Base-by-base conservation (phyloP, 2,797 vertebrate genomes). In the Zalophus californianus region DNA sequence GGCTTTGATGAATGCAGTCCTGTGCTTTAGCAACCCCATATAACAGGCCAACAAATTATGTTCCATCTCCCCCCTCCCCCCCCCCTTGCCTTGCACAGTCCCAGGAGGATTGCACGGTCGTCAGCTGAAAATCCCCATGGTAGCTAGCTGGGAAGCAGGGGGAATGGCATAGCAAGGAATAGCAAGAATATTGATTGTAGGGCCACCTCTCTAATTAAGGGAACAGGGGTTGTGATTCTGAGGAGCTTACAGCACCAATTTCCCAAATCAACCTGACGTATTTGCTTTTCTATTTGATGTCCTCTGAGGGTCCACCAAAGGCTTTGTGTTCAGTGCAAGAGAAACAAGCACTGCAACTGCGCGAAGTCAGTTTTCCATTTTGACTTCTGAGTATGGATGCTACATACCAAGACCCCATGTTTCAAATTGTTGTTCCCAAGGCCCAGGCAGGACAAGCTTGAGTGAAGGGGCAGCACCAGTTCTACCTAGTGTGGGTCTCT, bases 171-270 rank as follows among this genome's bases (percentile, higher is more conserved):
- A 88, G 88, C 25, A 91, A 97, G 90, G 90, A 87, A 89, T 13
- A 95, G 97, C 87, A 83, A 75, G 89, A 78, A 68, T 97, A 98
- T 97, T 96, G 96, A 97, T 96, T 95, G 96, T 95, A 97, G 68
- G 88, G 62, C 90, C 86, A 97, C 96, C 96, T 97, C 92, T 96
- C 94, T 98, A 97, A 97, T 98, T 97, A 98, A 97, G 94, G 92
- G 64, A 97, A 93, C 95, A 72, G 50, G 72, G 80, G 75, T 91
- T 96, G 91, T 96, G 97, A 95, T 93, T 97, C 93, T 77, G 91
- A 93, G 84, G 64, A 60, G 90, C 94, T 94, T 87, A 95, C 32
- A 86, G 92, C 92, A 86, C 96, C 97, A 94, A 88, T 97, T 98
- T 97, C 96, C 93, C 93, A 93, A 97, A 97, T 95, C 95, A 96